Base-by-base conservation (phyloP, 2,797 vertebrate species). In the Danio aesculapii region DNA sequence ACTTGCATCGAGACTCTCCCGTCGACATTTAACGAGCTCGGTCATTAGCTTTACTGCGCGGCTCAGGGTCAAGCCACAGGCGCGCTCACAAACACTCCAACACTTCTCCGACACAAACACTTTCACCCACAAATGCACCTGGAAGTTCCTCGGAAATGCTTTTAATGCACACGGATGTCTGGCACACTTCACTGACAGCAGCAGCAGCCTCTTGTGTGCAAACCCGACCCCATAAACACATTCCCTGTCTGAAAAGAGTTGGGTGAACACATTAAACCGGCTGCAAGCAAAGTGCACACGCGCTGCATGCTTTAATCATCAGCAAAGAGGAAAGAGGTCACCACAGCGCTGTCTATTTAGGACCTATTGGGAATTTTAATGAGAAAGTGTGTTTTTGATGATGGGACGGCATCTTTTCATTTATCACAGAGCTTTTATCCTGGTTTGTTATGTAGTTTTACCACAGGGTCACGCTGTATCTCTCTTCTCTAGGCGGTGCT, bases 381-480 rank as follows among this genome's bases (percentile, higher is more conserved):
- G 81, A 84, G 81, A 77, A 21, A 58, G 77, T 73, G 59, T 83
- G 85, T 84, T 86, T 74, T 86, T 84, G 83, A 84, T 84, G 83
- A 80, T 86, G 69, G 67, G 39, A 74, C 43, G 64, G 21, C 10
- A 55, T 82, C 81, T 77, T 86, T 79, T 74, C 77, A 79, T 82
- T 77, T 58, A 77, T 61, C 49, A 69, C 66, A 58, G 85, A 52
- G 83, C 83, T 85, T 86, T 87, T 79, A 87, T 87, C 79, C 74
- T 55, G 63, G 71, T 71, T 71, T 30, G 43, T 75, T 79, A 75
- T 78, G 8, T 64, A 46, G 47, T 44, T 53, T 10, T 63, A n/a
- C 17, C 58, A 53, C 49, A 81, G 81, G 83, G 83, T 83, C 59
- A 73, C 19, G 71, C 71, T 17, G 75, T 64, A 64, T 84, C 62